Base-by-base conservation (phyloP, 1,140 invertebrate species). In the Papilio polytes region DNA sequence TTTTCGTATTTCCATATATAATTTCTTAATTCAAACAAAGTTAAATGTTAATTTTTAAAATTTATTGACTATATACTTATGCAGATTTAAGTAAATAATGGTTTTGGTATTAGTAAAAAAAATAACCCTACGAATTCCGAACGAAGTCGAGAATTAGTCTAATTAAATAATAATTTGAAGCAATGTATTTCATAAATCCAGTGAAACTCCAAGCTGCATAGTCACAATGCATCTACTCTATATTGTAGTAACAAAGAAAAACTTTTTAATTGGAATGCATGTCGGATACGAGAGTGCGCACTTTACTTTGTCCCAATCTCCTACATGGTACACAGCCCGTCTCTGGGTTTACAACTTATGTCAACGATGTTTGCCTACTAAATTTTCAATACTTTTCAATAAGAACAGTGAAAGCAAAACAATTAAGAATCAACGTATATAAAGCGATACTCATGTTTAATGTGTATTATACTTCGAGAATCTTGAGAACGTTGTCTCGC, bases 261-360 rank as follows among this genome's bases (percentile, higher is more conserved):
- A 70, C 26, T 70, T 70, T 70, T 70, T 70, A 70, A 70, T 70
- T 70, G 63, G 63, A 70, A 70, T 70, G 26, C 22, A 70, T 36
- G 63, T 70, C 63, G 26, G 63, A 70, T 31, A 70, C 26, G 26
- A 26, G 63, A 70, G 63, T 26, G 63, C 26, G 26, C 26, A 70
- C 63, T 70, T 70, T 31, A 70, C 63, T 70, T 36, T 70, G 63
- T 70, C 63, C 63, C 63, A 36, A 36, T 63, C 20, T 26, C 59
- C 22, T 3, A 70, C 63, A 70, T 36, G 26, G 26, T 70, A 15
- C 63, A 31, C 12, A 26, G 6, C 63, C 26, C 10, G 26, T 70
- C 63, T 26, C 63, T 36, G 12, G 22, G 10, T 31, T 1, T 31
- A 8, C 9, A 59, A 22, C 0, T 70, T 31, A 31, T 70, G 36